These are phyloP conservation scores for Sturnira hondurensis DNA, from an alignment of 2,113 vertebrate genomes.

Conservation along the genomic window DNA sequence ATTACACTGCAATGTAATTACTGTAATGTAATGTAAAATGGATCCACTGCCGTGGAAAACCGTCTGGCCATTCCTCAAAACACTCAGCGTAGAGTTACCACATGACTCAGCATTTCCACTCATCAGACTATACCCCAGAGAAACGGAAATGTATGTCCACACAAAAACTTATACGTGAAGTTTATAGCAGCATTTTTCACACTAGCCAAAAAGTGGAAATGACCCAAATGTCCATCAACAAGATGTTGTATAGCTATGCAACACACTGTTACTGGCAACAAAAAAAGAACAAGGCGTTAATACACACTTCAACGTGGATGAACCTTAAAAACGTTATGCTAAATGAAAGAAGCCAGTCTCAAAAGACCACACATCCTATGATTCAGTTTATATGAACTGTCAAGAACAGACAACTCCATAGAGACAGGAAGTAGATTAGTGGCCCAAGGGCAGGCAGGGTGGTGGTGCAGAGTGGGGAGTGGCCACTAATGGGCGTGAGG, in stretches of 20 bases:
- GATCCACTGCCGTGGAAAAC: neutral
- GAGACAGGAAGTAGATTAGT: neutral
- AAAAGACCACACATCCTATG: neutral
- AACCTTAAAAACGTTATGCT: neutral
- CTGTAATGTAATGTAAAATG: neutral
- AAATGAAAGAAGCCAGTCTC: neutral
- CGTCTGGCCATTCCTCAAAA: neutral
- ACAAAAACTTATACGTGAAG: neutral
- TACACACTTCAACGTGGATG: neutral
- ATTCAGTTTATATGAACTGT: neutral
- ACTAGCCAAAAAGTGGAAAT: neutral
- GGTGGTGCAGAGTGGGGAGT: neutral
- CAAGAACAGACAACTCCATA: neutral
- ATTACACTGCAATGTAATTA: neutral
- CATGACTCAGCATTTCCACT: neutral
- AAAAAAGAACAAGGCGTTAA: neutral
- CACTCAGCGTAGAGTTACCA: neutral
- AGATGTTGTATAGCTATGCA: neutral
- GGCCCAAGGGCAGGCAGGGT: neutral
- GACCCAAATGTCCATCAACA: neutral
- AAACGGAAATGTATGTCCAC: neutral
- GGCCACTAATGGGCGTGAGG: neutral
- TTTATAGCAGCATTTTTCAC: neutral
- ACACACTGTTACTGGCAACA: neutral
- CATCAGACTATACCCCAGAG: neutral